Percentiles rank a stretch among this genome's conserved stretches.
These are phyloP conservation scores for Calyptomena viridis DNA, from an alignment of 2,113 vertebrate species.

Conservation along the genomic window DNA sequence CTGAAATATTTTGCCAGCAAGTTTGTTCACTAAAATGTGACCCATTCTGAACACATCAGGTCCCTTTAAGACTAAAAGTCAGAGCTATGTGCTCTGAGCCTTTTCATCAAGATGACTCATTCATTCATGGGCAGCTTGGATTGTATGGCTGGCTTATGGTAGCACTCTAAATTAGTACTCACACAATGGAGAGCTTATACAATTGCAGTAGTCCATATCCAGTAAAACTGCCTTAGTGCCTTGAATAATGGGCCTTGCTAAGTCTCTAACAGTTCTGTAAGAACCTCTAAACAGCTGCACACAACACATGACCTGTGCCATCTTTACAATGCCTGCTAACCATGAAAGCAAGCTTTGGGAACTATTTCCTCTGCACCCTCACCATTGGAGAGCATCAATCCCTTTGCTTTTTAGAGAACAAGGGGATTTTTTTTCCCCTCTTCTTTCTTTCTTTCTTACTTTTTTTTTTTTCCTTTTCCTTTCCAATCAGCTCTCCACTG, in stretches of 20 bases:
- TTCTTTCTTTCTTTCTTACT: neutral
- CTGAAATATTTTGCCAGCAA: neutral
- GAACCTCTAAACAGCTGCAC: slow-evolving; percentile 68
- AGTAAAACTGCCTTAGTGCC: slow-evolving; percentile 63
- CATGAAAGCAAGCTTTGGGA: slow-evolving; percentile 58
- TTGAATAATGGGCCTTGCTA: slow-evolving; percentile 61
- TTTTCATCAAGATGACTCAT: slow-evolving; percentile 57
- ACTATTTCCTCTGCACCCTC: slow-evolving; percentile 47
- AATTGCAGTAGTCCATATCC: slow-evolving; percentile 71
- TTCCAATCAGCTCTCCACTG: slow-evolving; percentile 58
- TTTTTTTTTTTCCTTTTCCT: neutral
- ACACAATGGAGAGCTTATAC: slow-evolving; percentile 72
- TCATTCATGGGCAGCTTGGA: slow-evolving; percentile 55
- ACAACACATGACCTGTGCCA: slow-evolving; percentile 57
- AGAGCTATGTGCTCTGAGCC: slow-evolving; percentile 31
- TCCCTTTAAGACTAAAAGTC: slow-evolving; percentile 54
- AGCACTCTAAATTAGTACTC: slow-evolving; percentile 63
- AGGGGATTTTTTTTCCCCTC: slow-evolving; percentile 22
- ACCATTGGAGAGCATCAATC: neutral
- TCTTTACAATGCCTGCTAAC: slow-evolving; percentile 63
- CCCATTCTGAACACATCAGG: slow-evolving; percentile 12
- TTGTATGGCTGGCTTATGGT: slow-evolving; percentile 57
- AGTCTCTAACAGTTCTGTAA: slow-evolving; percentile 67
- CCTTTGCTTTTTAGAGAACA: slow-evolving; percentile 42
- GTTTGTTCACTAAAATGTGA: slow-evolving; percentile 5